A percentile compares a stretch with the other conserved stretches of the same genome.
phyloP scores from a whole-genome alignment of 1,140 invertebrate genomes.

The Cotesia typhae region DNA sequence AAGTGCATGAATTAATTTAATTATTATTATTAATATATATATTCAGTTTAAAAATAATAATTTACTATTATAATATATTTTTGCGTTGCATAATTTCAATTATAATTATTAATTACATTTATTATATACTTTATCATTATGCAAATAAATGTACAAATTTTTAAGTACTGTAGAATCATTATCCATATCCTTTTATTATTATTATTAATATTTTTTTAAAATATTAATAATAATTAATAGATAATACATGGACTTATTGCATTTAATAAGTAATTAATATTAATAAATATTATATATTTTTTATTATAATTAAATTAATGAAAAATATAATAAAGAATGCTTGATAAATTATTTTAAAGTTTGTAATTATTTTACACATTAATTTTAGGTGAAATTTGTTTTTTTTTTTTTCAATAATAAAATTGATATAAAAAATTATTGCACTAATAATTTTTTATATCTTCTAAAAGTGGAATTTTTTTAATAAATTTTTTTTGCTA shows the following conservation, averaged over 20 bases:
- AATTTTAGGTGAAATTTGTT: no score
- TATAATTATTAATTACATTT: constrained; percentile 38
- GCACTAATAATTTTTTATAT: no score
- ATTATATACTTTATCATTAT: constrained; percentile 47
- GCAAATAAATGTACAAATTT: constrained; percentile 54
- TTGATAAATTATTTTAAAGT: no score
- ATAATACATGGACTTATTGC: constrained; percentile 18
- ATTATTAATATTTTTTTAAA: constrained; percentile 3
- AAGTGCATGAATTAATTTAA: constrained; percentile 7
- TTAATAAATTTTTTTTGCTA: no score
- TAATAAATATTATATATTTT: no score
- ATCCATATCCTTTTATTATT: constrained; percentile 36
- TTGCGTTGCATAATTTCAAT: constrained; percentile 43
- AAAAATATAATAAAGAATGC: no score
- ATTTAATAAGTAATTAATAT: constrained; percentile 8
- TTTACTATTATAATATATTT: constrained; percentile 47
- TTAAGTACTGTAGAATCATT: constrained; percentile 48
- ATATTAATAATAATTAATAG: not conserved
- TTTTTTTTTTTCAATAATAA: no score
- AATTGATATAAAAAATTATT: no score
- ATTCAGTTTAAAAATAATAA: constrained; percentile 10
- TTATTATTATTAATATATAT: not conserved
- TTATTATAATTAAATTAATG: no score
- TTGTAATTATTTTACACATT: no score
- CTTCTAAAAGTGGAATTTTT: no score